Conservation (phyloP, 2,888 invertebrate species). For the Torymus texanus region DNA sequence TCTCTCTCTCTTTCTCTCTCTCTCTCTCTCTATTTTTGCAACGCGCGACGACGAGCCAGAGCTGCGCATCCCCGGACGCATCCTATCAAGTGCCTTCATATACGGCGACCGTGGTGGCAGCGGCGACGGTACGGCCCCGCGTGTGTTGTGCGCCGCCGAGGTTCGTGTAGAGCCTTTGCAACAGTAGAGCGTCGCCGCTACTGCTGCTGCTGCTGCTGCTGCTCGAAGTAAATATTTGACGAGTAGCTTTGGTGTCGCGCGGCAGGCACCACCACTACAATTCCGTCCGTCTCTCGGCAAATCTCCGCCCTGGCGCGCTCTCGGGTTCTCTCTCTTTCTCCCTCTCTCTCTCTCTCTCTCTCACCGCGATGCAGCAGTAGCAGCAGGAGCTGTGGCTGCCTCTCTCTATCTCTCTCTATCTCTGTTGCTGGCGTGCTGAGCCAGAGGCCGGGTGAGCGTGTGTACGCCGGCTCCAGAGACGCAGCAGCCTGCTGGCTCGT, state of each 20-base stretch:
- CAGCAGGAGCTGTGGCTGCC: too few relatives aligned
- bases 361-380: too few relatives aligned
- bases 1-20: too few relatives aligned
- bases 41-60: background rate
- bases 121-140: too few relatives aligned
- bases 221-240: constrained; percentile 66
- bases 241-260: constrained; percentile 62
- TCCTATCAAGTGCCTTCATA: constrained; percentile 4
- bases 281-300: constrained; percentile 17
- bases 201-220: constrained; percentile 43
- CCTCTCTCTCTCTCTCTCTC: constrained; percentile 29
- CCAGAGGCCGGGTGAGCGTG: background rate
- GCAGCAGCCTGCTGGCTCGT: background rate
- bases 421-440: background rate
- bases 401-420: too few relatives aligned
- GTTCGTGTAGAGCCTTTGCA: too few relatives aligned
- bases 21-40: too few relatives aligned
- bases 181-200: background rate
- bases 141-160: too few relatives aligned
- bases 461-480: background rate
- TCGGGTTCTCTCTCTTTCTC: background rate
- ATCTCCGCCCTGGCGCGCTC: background rate
- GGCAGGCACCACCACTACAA: constrained; percentile 27
- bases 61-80: background rate
- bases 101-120: background rate